Evolutionary conservation across 2,113 vertebrate species (phyloP).

Genomic region (Amphiprion ocellaris): DNA sequence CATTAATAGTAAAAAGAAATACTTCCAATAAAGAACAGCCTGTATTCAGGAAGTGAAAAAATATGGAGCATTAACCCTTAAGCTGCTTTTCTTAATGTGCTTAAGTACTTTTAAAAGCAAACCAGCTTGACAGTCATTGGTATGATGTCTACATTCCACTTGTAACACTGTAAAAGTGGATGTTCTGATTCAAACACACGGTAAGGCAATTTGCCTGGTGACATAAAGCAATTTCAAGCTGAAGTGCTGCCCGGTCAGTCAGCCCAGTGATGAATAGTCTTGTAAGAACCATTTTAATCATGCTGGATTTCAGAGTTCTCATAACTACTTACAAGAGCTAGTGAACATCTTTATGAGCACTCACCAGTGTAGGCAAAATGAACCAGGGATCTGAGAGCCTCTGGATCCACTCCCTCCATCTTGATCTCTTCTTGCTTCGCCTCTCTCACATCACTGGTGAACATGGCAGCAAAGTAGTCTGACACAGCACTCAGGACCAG

Average conservation of each 20-base stretch:
- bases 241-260: conserved; percentile 9
- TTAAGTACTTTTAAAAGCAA: neutral
- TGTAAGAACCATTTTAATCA: conserved; percentile 72
- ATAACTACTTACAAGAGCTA: conserved; percentile 54
- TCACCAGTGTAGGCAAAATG: conserved; percentile 97
- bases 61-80: neutral
- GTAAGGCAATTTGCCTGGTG: conserved; percentile 13
- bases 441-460: conserved; percentile 95
- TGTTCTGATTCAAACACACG: neutral
- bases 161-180: neutral
- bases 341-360: conserved; percentile 74
- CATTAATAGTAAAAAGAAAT: neutral
- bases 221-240: conserved; percentile 20
- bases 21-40: neutral
- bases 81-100: too few species aligned
- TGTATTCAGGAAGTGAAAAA: neutral
- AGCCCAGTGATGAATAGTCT: conserved; percentile 35
- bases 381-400: conserved; percentile 93
- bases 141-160: neutral
- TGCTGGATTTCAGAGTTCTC: conserved; percentile 43
- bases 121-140: neutral
- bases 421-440: conserved; percentile 97
- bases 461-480: conserved; percentile 99
- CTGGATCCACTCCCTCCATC: conserved; percentile 97
- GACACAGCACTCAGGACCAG: conserved; percentile 95